Evolutionary conservation across 2,113 vertebrate genomes (phyloP).

Genomic region (Alethe diademata): DNA sequence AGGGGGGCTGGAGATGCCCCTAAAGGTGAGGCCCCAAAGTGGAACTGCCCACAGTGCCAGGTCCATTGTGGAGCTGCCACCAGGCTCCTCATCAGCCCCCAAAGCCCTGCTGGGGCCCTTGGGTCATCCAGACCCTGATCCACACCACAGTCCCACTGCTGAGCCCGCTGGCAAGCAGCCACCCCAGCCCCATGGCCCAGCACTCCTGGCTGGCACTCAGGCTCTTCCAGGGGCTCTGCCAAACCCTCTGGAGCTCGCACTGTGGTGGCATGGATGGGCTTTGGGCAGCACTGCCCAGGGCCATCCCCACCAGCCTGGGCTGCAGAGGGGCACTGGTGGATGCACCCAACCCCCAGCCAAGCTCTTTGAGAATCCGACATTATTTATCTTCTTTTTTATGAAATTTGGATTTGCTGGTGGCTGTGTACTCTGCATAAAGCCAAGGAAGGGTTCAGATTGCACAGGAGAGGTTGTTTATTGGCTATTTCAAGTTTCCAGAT

Average conservation of each 20-base stretch:
- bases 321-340: not conserved
- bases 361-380: not conserved
- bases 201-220: rapidly evolving
- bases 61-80: not conserved
- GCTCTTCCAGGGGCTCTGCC: not conserved
- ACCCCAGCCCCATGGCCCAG: rapidly evolving
- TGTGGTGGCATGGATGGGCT: rapidly evolving
- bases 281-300: not conserved
- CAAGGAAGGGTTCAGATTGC: not conserved
- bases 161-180: rapidly evolving
- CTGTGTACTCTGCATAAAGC: not conserved
- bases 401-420: not conserved
- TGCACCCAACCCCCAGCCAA: not conserved
- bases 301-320: rapidly evolving
- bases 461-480: rapidly evolving
- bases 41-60: rapidly evolving
- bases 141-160: rapidly evolving
- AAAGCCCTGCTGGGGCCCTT: rapidly evolving
- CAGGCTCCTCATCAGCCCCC: not conserved
- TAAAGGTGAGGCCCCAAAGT: rapidly evolving
- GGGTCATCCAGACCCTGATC: not conserved
- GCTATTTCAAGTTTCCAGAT: not conserved
- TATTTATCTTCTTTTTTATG: not conserved
- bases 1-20: rapidly evolving
- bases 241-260: rapidly evolving